Base-by-base conservation (phyloP, 2,888 invertebrate species). In the Drosophila mayaguana region DNA sequence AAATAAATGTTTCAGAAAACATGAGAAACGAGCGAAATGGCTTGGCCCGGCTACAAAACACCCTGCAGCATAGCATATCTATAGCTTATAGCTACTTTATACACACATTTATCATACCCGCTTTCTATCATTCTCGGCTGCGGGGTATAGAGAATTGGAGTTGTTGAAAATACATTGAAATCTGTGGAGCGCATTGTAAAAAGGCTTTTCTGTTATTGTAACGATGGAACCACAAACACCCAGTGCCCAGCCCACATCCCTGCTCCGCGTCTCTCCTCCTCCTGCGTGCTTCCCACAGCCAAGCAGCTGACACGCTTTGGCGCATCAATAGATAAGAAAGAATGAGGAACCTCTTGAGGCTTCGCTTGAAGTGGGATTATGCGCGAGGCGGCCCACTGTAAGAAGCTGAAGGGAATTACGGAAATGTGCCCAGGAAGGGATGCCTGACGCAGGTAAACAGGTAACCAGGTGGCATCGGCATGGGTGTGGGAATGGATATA, bases 261-360 rank as follows among this genome's bases (percentile, higher is more conserved):
- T 46, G 9, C 46, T 11, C 14, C 16, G 16, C 1, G 14, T 14
- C 28, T 14, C 28, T 28, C 28, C 7, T 28, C 28, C 28, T 8
- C 1, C 34, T 4, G 12, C 34, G 12, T 3, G 12, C 36, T 38
- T 38, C 48, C 12, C 28, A 28, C 36, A 25, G 55, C 8, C 50
- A n/a, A 60, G 53, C 68, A 78, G 71, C 89, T 87, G 84, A 84
- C 87, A 89, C 84, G 88, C 89, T 75, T 84, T 89, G 89, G 84
- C 88, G 81, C 88, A 59, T 77, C 70, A 81, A 63, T 77, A 79
- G 84, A 84, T 84, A 84, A 84, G 74, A 77, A 66, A 56, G 73
- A 63, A 70, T 54, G 61, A 56, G 76, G 68, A 82, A 64, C 75
- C 70, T 67, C 75, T 67, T 65, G 70, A 75, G 89, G 84, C 76